Conservation (phyloP, 37 sponge, comb jelly and placozoan species). For the Dysidea cf. avara region DNA sequence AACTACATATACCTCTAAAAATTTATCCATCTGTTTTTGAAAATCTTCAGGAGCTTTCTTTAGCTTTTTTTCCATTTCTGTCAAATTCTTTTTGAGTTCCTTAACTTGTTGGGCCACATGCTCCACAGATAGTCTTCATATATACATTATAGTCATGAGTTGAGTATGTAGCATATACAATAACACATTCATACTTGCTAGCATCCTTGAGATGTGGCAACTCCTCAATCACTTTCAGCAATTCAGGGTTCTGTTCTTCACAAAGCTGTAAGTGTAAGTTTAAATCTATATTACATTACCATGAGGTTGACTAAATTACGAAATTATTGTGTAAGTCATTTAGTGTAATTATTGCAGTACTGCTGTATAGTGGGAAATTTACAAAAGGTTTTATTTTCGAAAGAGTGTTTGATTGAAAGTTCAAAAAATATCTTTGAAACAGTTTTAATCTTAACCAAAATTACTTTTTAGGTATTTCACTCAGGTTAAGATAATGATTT, state of each 20-base stretch:
- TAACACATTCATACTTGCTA: constrained; percentile 40
- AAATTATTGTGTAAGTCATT: too few species aligned
- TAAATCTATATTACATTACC: too few species aligned
- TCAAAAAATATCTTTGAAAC: too few species aligned
- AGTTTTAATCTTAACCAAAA: too few species aligned
- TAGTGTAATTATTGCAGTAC: too few species aligned
- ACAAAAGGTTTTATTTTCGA: too few species aligned
- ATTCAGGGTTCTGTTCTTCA: constrained; percentile 47
- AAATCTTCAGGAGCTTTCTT: constrained; percentile 79
- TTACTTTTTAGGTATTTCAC: too few species aligned
- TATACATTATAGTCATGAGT: not conserved
- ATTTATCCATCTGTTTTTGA: constrained; percentile 48
- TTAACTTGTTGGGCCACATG: constrained; percentile 45
- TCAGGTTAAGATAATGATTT: too few species aligned
- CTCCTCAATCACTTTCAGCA: constrained; percentile 31
- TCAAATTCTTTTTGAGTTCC: constrained; percentile 51
- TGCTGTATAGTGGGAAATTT: too few species aligned
- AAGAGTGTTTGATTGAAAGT: too few species aligned
- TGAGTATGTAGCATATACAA: not conserved
- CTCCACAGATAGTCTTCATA: constrained; percentile 52
- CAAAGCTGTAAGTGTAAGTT: constrained; percentile 63
- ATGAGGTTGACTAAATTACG: too few species aligned
- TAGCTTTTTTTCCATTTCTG: constrained; percentile 47
- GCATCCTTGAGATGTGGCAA: constrained; percentile 60
- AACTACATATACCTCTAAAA: constrained; percentile 61